Evolutionary conservation across 2,113 vertebrate genomes (phyloP).

Genomic region (Grus americana): DNA sequence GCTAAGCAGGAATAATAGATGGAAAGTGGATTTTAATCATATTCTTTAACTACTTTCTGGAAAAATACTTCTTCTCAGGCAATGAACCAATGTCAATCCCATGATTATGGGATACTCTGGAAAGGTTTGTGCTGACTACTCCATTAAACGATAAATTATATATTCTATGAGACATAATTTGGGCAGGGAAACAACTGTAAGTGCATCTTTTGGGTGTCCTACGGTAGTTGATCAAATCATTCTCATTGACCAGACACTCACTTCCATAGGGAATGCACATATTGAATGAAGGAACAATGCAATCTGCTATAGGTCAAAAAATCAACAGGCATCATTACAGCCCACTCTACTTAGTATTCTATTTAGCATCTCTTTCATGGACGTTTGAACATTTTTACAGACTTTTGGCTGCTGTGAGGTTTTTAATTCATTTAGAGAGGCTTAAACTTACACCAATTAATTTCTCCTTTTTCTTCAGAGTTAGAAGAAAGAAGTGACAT

Average conservation of each 20-base stretch:
- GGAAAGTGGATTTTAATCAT: neutral
- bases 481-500: neutral
- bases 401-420: neutral
- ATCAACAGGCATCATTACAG: neutral
- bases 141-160: neutral
- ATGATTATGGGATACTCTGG: neutral
- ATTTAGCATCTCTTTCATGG: neutral
- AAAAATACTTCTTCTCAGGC: neutral
- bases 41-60: neutral
- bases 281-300: neutral
- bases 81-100: neutral
- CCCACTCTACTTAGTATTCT: neutral
- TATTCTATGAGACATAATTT: neutral
- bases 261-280: neutral
- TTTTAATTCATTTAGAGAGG: neutral
- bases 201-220: neutral
- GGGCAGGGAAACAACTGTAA: neutral
- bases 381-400: neutral
- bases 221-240: neutral
- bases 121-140: neutral
- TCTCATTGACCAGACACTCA: neutral
- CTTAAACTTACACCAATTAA: neutral
- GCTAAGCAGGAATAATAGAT: neutral
- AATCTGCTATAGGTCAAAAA: constrained; percentile 5
- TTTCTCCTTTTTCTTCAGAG: neutral